Evolutionary conservation across 2,888 invertebrate species (phyloP), one percentile per base, ranked within the genome.

Genomic region (Pseudococcus longispinus): DNA sequence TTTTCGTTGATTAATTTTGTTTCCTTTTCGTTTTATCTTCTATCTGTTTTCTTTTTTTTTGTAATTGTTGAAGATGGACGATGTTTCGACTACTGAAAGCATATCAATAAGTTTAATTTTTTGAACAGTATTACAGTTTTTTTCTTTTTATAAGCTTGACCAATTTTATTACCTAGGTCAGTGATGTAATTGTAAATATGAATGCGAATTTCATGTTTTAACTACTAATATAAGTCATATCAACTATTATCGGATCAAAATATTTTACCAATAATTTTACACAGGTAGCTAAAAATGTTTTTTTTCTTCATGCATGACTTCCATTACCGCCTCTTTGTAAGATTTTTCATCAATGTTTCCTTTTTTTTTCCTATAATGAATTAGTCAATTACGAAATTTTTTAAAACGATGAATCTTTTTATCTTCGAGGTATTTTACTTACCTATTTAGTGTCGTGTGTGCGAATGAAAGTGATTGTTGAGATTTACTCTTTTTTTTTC

Each of bases 81-180:
- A 80, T 37, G 74, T 32, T 74, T 80, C 42, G 77, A 80, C 37
- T 80, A 80, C 42, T 42, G 77, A 80, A 80, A 80, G 77, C 77
- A 80, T 80, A 80, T 80, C 77, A 80, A 80, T 80, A 80, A 80
- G 77, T 80, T 80, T 80, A 80, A 80, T 80, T 80, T 80, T 80
- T 42, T 70, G 29, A 70, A 70, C 70, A 70, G 70, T 70, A 70
- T 70, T 70, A 70, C 70, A 29, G 29, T 70, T 70, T 70, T 60
- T 46, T 46, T 15, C 44, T 15, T 70, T 29, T 70, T 29, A 70
- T 70, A 70, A 70, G 29, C 6, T 29, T 70, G 70, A 70, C 70
- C 70, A 70, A 29, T 70, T 70, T 70, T 70, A 70, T 70, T 32
- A 70, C 29, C 70, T 32, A 29, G 70, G 70, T 70, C 70, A 70